These are phyloP conservation scores for Rallus limicola DNA, from an alignment of 2,113 vertebrate genomes.

Conservation along the genomic window DNA sequence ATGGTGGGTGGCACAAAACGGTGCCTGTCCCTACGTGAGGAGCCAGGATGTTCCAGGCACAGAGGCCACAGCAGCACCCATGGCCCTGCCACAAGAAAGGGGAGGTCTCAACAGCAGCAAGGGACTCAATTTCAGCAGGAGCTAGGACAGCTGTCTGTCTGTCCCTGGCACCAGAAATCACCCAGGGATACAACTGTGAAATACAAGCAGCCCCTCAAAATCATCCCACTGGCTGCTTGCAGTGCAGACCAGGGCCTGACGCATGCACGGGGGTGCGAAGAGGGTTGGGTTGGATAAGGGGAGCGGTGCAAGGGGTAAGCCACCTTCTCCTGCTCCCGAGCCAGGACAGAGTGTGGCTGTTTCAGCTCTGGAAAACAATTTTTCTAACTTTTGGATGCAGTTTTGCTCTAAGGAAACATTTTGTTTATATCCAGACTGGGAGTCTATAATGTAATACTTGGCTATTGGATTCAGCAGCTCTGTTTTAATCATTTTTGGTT, in stretches of 20 bases:
- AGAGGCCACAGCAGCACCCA: accelerated
- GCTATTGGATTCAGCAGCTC: conserved; percentile 57
- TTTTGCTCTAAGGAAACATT: conserved; percentile 60
- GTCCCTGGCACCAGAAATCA: neutral
- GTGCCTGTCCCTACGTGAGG: neutral
- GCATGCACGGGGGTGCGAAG: accelerated
- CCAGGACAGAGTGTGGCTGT: neutral
- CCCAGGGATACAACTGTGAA: neutral
- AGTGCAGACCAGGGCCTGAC: neutral
- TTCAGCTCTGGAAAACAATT: conserved; percentile 50
- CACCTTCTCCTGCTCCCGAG: neutral
- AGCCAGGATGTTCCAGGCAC: neutral
- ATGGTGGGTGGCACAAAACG: neutral
- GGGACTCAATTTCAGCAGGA: neutral
- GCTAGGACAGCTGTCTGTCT: neutral
- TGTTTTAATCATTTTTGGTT: conserved; percentile 60
- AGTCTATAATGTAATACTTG: conserved; percentile 58
- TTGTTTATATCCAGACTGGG: conserved; percentile 45
- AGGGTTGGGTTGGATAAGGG: neutral
- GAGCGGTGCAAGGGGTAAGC: neutral
- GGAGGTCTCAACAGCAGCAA: neutral
- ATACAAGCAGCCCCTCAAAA: neutral
- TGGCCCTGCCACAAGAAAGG: neutral
- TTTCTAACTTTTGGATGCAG: conserved; percentile 28
- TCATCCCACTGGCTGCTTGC: accelerated